Evolutionary conservation across 2,797 vertebrate species (phyloP).

Genomic region (Anas bernieri): DNA sequence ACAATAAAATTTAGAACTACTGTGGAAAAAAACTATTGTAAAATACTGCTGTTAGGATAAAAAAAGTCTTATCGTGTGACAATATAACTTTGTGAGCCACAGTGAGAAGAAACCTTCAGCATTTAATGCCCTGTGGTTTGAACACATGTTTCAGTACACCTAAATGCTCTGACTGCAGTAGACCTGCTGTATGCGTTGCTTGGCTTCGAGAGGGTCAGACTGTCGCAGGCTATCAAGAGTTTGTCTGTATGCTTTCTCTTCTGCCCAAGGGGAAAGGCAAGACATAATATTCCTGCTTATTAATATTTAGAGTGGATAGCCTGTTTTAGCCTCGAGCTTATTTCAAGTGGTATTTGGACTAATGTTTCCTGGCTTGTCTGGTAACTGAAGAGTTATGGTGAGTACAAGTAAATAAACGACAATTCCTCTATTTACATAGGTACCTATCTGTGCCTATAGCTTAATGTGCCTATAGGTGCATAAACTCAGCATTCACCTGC

Average conservation of each 20-base stretch:
- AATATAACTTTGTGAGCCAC: not conserved
- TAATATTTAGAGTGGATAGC: not conserved
- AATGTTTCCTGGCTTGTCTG: not conserved
- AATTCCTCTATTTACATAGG: not conserved
- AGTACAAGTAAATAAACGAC: not conserved
- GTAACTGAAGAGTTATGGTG: not conserved
- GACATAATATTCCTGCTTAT: not conserved
- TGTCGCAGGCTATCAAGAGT: not conserved
- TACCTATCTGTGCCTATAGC: not conserved
- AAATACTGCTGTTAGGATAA: not conserved
- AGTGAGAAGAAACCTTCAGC: not conserved
- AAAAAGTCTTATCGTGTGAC: not conserved
- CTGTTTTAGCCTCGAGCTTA: not conserved
- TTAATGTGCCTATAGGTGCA: not conserved
- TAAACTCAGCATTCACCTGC: not conserved
- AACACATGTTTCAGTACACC: not conserved
- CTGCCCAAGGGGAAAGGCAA: not conserved
- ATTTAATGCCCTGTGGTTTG: not conserved
- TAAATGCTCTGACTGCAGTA: not conserved
- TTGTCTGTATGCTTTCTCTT: not conserved
- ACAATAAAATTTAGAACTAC: not conserved
- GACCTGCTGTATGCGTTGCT: not conserved
- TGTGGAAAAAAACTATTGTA: not conserved
- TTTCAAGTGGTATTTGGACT: not conserved
- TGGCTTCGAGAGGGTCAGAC: not conserved